A percentile compares a stretch with the other conserved stretches of the same genome.
These are phyloP conservation scores for Triops cancriformis DNA, from an alignment of 1,140 invertebrate species.

Conservation along the genomic window DNA sequence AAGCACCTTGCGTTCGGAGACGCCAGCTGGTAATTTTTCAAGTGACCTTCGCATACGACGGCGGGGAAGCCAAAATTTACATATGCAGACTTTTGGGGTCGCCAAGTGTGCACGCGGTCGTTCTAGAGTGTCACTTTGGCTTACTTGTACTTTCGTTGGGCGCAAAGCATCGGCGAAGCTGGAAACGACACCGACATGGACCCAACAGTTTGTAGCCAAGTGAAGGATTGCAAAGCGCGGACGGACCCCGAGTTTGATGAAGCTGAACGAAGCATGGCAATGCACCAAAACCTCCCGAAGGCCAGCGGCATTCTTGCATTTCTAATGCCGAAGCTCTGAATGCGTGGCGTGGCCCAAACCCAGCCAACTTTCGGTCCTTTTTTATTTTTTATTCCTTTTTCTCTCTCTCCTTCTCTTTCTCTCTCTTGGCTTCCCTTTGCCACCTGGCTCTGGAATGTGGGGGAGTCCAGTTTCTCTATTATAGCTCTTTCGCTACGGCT, in stretches of 20 bases:
- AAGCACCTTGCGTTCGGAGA: background rate
- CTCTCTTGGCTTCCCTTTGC: background rate
- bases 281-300: slow-evolving; percentile 12
- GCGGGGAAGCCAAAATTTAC: too few species aligned
- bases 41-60: background rate
- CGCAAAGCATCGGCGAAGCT: background rate
- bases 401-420: too few species aligned
- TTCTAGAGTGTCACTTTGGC: background rate
- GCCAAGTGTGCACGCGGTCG: background rate
- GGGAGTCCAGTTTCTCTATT: slow-evolving; percentile 13
- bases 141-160: slow-evolving; percentile 10
- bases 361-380: background rate
- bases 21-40: background rate
- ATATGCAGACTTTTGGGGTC: background rate
- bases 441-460: slow-evolving; percentile 12
- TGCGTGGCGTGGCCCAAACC: slow-evolving; percentile 7
- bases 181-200: slow-evolving; percentile 6
- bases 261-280: slow-evolving; percentile 9
- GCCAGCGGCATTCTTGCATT: slow-evolving; percentile 12
- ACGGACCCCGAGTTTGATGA: background rate
- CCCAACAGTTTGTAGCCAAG: background rate
- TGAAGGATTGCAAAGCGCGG: background rate
- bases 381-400: too few species aligned
- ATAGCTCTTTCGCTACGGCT: slow-evolving; percentile 5
- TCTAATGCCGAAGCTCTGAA: slow-evolving; percentile 13